phyloP scores from a whole-genome alignment of 2,797 vertebrate species.

The Gallinago nigripennis region DNA sequence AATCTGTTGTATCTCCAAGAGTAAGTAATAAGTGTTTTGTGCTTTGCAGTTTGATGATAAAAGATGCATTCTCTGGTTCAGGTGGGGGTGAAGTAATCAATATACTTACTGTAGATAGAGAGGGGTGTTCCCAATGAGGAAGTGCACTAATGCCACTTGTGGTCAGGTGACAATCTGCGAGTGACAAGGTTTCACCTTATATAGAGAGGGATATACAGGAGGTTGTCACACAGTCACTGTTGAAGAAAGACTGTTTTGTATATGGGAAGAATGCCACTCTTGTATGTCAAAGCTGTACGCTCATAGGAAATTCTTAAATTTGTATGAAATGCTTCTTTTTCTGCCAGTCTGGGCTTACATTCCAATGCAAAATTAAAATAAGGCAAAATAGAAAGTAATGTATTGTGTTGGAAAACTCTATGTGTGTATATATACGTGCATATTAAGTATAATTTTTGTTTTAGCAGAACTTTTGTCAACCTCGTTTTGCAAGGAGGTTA shows the following conservation, averaged over 20 bases:
- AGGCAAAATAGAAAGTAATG: background rate
- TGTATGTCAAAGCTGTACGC: background rate
- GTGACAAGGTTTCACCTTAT: background rate
- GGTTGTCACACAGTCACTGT: background rate
- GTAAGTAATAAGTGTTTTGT: background rate
- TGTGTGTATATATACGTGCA: accelerated
- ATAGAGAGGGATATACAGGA: background rate
- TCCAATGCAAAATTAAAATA: background rate
- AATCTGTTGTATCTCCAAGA: background rate
- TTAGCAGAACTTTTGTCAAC: background rate
- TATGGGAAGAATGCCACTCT: background rate
- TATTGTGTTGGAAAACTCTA: background rate
- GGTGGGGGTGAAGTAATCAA: background rate
- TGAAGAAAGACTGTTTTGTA: background rate
- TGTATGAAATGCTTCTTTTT: background rate
- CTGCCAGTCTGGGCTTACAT: background rate
- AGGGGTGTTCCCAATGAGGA: background rate
- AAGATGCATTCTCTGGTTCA: background rate
- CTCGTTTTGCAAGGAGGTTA: background rate
- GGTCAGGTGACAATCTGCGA: background rate
- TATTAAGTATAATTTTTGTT: background rate
- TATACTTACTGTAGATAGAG: background rate
- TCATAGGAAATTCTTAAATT: background rate
- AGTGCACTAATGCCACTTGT: background rate
- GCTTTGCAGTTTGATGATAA: background rate